Base-by-base conservation (phyloP, 2,888 invertebrate genomes). In the Autographa pulchrina region DNA sequence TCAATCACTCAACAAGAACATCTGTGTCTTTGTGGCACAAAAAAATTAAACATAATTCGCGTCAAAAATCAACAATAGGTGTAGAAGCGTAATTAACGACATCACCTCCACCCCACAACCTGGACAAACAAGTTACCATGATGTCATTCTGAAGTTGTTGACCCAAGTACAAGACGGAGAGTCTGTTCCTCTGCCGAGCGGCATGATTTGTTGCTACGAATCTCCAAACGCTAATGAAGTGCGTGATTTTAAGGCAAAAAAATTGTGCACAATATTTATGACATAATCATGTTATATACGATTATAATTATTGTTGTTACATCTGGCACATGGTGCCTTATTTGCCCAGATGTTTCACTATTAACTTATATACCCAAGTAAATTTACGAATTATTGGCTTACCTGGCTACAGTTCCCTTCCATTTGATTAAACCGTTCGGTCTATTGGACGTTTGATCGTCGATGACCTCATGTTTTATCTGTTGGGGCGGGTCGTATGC, bases 61-160 rank as follows among this genome's bases (percentile, higher is more conserved):
- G 88, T 89, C 78, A 86, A 85, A 89, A 87, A 87, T 85, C 8
- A 90, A 89, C 86, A 88, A 90, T 88, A 88, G 86, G 83, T 85
- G 85, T 85, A 84, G 85, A 83, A 85, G 73, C 85, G 85, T 90
- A 90, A 91, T 92, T 91, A 90, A 89, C 87, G 85, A 88, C 90
- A 90, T 88, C 89, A 92, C 91, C 92, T 91, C 90, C 86, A 90
- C 86, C 89, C 90, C 88, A 85, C 90, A 91, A 90, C 90, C 89
- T 88, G 91, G 89, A 90, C 88, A 93, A 93, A 93, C 92, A 93
- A 90, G 88, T 87, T 88, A 86, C 86, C 86, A 92, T 94, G 93
- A 94, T 94, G 94, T 94, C 94, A 94, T 92, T 85, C 89, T 85
- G 87, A 90, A 92, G 94, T 92, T 93, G 94, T 94, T 94, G 93